Percentiles rank a stretch among this genome's conserved stretches.
Evolutionary conservation across 2,888 invertebrate genomes (phyloP).

Genomic region (Mimachlamys varia): DNA sequence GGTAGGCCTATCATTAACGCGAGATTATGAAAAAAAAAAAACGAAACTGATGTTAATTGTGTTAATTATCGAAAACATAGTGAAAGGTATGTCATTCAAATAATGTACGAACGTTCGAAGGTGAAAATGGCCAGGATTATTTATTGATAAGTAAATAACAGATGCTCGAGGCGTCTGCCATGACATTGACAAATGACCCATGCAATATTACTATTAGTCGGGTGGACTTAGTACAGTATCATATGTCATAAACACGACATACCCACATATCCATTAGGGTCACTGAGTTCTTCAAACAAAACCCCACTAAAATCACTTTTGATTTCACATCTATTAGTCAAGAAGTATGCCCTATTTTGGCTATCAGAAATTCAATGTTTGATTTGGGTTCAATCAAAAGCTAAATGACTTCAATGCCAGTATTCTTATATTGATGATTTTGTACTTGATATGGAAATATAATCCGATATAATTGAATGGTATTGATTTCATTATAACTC

Average conservation of each 20-base stretch:
- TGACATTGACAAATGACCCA: background rate
- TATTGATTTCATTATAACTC: background rate
- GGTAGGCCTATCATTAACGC: background rate
- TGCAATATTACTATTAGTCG: background rate
- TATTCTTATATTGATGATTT: background rate
- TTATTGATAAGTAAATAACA: background rate
- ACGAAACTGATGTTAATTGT: background rate
- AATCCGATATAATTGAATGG: background rate
- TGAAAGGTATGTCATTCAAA: background rate
- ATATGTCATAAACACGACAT: background rate
- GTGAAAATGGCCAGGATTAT: background rate
- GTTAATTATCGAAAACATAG: background rate
- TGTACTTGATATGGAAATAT: conserved; percentile 10
- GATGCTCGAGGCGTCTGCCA: background rate
- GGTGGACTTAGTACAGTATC: conserved; percentile 2
- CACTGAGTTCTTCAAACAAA: background rate
- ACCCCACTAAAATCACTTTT: background rate
- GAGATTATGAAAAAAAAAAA: background rate
- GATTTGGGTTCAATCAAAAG: background rate
- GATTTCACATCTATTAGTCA: background rate
- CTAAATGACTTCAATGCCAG: background rate
- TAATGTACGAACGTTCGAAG: background rate
- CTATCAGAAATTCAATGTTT: background rate
- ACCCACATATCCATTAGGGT: background rate
- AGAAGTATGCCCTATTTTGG: background rate